phyloP scores from a whole-genome alignment of 2,113 vertebrate species.

The Lophura nycthemera region DNA sequence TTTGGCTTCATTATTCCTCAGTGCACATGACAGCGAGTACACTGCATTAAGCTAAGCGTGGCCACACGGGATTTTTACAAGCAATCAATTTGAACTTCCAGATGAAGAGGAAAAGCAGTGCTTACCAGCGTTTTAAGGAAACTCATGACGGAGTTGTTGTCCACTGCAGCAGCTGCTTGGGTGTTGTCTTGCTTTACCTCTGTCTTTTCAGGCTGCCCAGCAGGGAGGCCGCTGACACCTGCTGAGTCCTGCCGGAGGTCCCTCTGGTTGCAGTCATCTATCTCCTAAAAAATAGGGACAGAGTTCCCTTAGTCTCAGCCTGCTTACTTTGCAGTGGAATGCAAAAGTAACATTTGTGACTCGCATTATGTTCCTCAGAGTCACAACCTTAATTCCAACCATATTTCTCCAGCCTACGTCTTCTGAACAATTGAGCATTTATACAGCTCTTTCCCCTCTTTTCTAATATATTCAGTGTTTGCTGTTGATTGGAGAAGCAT shows the following conservation, averaged over 20 bases:
- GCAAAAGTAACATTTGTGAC: slow-evolving; percentile 59
- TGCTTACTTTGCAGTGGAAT: slow-evolving; percentile 58
- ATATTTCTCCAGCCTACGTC: slow-evolving; percentile 80
- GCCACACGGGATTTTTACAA: not conserved
- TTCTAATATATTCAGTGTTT: slow-evolving; percentile 54
- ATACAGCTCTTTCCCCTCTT: slow-evolving; percentile 20
- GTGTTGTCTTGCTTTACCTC: slow-evolving; percentile 52
- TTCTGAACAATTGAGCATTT: slow-evolving; percentile 76
- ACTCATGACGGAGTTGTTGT: slow-evolving; percentile 92
- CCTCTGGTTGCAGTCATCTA: slow-evolving; percentile 57
- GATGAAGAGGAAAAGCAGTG: not conserved
- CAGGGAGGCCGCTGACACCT: not conserved
- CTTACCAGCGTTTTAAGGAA: slow-evolving; percentile 98
- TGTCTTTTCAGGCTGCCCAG: slow-evolving; percentile 13
- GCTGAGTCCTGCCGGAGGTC: slow-evolving; percentile 1
- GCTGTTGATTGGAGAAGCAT: slow-evolving; percentile 44
- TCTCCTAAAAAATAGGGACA: slow-evolving; percentile 58
- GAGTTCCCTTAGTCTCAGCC: slow-evolving; percentile 50
- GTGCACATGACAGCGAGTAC: fast-evolving
- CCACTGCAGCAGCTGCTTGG: slow-evolving; percentile 50
- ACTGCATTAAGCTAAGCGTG: not conserved
- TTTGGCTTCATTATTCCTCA: not conserved
- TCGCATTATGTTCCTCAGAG: slow-evolving; percentile 56
- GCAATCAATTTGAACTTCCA: not conserved
- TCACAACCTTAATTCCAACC: slow-evolving; percentile 80